These are phyloP conservation scores for Podargus strigoides DNA, from an alignment of 2,797 vertebrate species.

Conservation along the genomic window DNA sequence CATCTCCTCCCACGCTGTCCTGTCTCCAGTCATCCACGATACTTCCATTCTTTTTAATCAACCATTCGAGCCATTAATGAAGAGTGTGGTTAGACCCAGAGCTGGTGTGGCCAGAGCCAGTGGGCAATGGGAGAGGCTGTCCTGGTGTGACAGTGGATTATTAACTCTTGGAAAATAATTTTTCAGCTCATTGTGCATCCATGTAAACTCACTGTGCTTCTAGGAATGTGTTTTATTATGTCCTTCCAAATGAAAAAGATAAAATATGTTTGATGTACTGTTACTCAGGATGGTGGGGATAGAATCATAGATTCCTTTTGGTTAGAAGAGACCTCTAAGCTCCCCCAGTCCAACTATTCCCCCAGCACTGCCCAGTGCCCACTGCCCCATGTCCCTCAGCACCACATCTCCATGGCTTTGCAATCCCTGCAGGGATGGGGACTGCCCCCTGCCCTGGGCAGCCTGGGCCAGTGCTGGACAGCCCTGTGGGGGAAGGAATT, in stretches of 20 bases:
- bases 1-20: fast-evolving
- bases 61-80: not conserved
- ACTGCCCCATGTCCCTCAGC: too few relatives aligned
- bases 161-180: not conserved
- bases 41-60: not conserved
- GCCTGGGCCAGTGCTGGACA: too few relatives aligned
- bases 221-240: not conserved
- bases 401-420: too few relatives aligned
- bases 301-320: too few relatives aligned
- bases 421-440: too few relatives aligned
- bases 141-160: not conserved
- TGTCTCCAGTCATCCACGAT: not conserved
- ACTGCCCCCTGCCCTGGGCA: too few relatives aligned
- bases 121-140: not conserved
- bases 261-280: not conserved
- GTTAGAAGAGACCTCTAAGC: too few relatives aligned
- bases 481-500: too few relatives aligned
- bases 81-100: not conserved
- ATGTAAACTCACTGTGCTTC: not conserved
- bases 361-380: too few relatives aligned
- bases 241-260: not conserved
- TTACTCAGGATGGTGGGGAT: not conserved
- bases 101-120: not conserved
- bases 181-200: not conserved
- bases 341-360: too few relatives aligned